Percentiles rank a stretch among this genome's conserved stretches.
Conservation (phyloP, 2,888 invertebrate species). For the Bibio marci region DNA sequence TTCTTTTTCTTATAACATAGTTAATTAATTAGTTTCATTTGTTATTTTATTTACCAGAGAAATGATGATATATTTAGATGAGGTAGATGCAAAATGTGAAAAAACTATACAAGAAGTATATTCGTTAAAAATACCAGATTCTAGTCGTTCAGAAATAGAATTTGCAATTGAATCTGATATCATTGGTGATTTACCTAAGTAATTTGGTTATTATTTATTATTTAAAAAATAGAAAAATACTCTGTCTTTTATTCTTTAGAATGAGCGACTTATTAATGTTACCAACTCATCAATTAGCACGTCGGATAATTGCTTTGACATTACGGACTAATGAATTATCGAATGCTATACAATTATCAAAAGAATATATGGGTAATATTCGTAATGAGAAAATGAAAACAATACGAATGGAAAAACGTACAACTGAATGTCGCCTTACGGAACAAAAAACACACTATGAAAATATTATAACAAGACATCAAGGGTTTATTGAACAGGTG, state of each 20-base stretch:
- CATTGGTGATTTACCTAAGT: slow-evolving; percentile 29
- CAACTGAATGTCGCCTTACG: slow-evolving; percentile 30
- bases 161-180: slow-evolving; percentile 28
- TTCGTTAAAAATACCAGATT: slow-evolving; percentile 23
- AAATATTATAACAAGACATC: slow-evolving; percentile 54
- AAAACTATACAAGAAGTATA: slow-evolving; percentile 26
- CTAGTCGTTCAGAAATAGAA: slow-evolving; percentile 25
- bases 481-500: slow-evolving; percentile 66
- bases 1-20: too few species aligned
- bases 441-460: slow-evolving; percentile 56
- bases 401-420: slow-evolving; percentile 25
- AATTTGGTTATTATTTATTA: slow-evolving; percentile 5
- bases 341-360: slow-evolving; percentile 27
- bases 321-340: slow-evolving; percentile 28
- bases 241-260: slow-evolving; percentile 12
- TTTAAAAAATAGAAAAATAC: background rate
- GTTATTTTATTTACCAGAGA: slow-evolving; percentile 17
- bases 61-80: slow-evolving; percentile 26
- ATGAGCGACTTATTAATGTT: slow-evolving; percentile 27
- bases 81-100: slow-evolving; percentile 28
- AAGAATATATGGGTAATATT: slow-evolving; percentile 25
- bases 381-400: slow-evolving; percentile 27
- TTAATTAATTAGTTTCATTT: too few species aligned
- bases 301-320: slow-evolving; percentile 24
- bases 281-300: slow-evolving; percentile 28